A percentile compares a stretch with the other conserved stretches of the same genome.
Conservation (phyloP, 2,797 vertebrate genomes). For the Danio choprae region DNA sequence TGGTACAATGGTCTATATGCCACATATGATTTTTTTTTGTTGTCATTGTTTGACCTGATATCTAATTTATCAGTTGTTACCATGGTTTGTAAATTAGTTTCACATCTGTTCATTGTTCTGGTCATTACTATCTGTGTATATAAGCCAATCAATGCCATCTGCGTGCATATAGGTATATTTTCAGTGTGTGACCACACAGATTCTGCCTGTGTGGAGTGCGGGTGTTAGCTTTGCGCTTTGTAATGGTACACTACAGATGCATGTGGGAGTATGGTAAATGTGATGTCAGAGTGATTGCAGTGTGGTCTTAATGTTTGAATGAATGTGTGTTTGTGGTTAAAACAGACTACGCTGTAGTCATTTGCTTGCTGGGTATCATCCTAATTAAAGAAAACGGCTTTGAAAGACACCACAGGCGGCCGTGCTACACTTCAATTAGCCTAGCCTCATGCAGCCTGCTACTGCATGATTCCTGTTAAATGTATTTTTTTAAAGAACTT, state of each 20-base stretch:
- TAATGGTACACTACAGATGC: background rate
- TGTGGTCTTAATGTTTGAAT: background rate
- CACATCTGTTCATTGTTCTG: too few species aligned
- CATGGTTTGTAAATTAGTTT: too few species aligned
- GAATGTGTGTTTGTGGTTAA: slow-evolving; percentile 40
- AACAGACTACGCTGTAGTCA: slow-evolving; percentile 20
- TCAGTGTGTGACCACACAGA: too few species aligned
- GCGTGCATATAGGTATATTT: too few species aligned
- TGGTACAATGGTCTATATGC: too few species aligned
- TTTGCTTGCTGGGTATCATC: slow-evolving; percentile 62
- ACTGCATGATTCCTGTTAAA: slow-evolving; percentile 49
- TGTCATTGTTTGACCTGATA: too few species aligned
- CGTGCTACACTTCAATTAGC: slow-evolving; percentile 71
- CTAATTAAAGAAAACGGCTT: slow-evolving; percentile 71
- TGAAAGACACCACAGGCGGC: slow-evolving; percentile 68
- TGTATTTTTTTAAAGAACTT: slow-evolving; percentile 45
- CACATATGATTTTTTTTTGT: too few species aligned
- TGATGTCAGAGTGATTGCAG: background rate
- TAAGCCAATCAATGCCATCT: too few species aligned
- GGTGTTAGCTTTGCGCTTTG: too few species aligned
- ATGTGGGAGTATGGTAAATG: slow-evolving; percentile 49
- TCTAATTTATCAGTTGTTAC: too few species aligned
- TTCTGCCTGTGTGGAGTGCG: too few species aligned
- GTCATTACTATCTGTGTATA: too few species aligned
- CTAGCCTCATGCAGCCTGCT: slow-evolving; percentile 62